phyloP scores from a whole-genome alignment of 2,797 vertebrate species.

The Ctenopoma multispine region DNA sequence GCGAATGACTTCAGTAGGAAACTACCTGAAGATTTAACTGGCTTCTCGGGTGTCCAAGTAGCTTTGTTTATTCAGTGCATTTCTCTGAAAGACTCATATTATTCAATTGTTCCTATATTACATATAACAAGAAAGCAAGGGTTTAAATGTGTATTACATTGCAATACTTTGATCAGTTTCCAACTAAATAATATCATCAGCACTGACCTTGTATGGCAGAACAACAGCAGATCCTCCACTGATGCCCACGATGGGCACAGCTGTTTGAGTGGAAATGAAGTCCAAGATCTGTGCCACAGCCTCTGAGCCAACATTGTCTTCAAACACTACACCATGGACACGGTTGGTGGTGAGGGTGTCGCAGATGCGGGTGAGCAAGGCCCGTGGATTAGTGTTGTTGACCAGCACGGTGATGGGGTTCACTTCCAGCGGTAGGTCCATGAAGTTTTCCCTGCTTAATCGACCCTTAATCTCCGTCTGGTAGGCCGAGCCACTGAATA shows the following conservation, averaged over 20 bases:
- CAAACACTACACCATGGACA: slow-evolving; percentile 94
- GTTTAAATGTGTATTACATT: not conserved
- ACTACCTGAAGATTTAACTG: slow-evolving; percentile 1
- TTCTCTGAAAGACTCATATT: not conserved
- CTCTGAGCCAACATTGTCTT: slow-evolving; percentile 95
- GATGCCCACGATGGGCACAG: slow-evolving; percentile 95
- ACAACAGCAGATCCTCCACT: slow-evolving; percentile 95
- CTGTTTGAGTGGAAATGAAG: slow-evolving; percentile 95
- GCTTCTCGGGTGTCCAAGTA: not conserved
- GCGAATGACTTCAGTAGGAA: slow-evolving; percentile 2
- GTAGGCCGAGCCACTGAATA: slow-evolving; percentile 92
- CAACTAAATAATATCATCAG: not conserved
- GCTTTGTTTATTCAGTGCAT: slow-evolving; percentile 3
- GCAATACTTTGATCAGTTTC: not conserved
- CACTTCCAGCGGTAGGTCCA: slow-evolving; percentile 96
- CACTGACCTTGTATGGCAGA: slow-evolving; percentile 93
- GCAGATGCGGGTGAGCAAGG: slow-evolving; percentile 94
- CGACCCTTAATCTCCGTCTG: slow-evolving; percentile 89
- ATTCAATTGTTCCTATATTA: not conserved
- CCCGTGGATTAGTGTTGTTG: slow-evolving; percentile 95
- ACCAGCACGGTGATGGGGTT: slow-evolving; percentile 93
- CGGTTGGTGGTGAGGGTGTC: slow-evolving; percentile 89
- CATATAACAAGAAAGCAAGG: not conserved
- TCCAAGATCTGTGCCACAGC: slow-evolving; percentile 97
- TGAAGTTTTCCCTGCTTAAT: slow-evolving; percentile 92